Evolutionary conservation across 2,797 vertebrate genomes (phyloP), one percentile per base, ranked within the genome.

Genomic region (Melanotaenia trifasciata): DNA sequence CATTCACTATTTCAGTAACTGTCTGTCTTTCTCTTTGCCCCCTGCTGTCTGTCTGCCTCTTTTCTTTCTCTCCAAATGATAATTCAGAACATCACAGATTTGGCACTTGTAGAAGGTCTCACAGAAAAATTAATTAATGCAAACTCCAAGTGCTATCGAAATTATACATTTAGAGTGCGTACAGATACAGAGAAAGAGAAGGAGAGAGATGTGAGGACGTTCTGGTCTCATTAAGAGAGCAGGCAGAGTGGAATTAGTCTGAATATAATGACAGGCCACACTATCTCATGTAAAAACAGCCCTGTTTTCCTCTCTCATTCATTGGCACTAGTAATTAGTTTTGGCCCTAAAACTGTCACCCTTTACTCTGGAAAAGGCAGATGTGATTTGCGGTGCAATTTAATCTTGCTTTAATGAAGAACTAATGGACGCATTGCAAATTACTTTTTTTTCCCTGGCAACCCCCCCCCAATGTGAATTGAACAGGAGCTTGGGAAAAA

Each of bases 401-500:
- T 99, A 98, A 99, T 99, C 98, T 99, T 97, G 98, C 97, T 99
- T 99, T 99, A 99, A 99, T 99, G 98, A 99, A 99, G 97, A 99
- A 99, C 98, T 99, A 99, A 99, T 99, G 98, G 98, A 98, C 96
- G 96, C 97, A 97, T 98, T 95, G 96, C 97, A 99, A 99, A 99
- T 99, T 99, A 99, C 96, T 96, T 96, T 95, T 78, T 72, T 76
- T 64, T 53, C 32, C 58, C 10, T 30, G 28, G 2, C 38, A 47
- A 40, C 28, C 13, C 24, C 13, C 13, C 32, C 36, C 73, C 94
- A 94, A 94, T 96, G 96, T 97, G 90, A 90, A 90, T 90, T 93
- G 93, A 91, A 92, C 83, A 80, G 74, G 71, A 74, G 84, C 65
- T 84, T 67, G 60, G 93, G 94, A 92, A 95, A 96, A 87, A 81